These are phyloP conservation scores for Drosophila trapezifrons DNA, from an alignment of 1,140 invertebrate species.

Conservation along the genomic window DNA sequence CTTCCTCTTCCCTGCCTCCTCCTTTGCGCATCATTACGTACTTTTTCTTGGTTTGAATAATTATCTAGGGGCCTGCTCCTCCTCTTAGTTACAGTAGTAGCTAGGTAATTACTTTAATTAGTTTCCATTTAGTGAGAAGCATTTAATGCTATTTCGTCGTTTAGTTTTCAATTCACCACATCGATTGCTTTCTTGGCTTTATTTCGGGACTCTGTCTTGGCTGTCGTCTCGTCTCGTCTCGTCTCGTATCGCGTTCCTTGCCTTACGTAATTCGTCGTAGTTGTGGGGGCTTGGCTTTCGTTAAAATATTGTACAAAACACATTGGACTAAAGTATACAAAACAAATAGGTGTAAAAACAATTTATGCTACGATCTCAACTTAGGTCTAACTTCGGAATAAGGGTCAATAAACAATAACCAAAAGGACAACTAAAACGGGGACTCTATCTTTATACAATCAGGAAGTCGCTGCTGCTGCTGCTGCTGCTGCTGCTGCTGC, in stretches of 20 bases:
- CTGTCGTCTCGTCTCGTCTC: slow-evolving; percentile 9
- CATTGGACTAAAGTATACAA: slow-evolving; percentile 77
- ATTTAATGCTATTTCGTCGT: slow-evolving; percentile 80
- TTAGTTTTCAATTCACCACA: slow-evolving; percentile 68
- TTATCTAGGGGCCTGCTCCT: slow-evolving; percentile 60
- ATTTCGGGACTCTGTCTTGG: slow-evolving; percentile 27
- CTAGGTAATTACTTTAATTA: slow-evolving; percentile 68
- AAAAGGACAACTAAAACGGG: slow-evolving; percentile 45
- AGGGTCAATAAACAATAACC: slow-evolving; percentile 43
- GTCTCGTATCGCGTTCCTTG: slow-evolving; percentile 6
- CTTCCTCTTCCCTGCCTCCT: slow-evolving; percentile 7
- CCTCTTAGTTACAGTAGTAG: slow-evolving; percentile 66
- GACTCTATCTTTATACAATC: slow-evolving; percentile 59
- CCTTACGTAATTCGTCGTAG: slow-evolving; percentile 26
- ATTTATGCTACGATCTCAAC: slow-evolving; percentile 67
- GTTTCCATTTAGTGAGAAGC: slow-evolving; percentile 66
- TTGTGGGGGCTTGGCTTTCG: not conserved
- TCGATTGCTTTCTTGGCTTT: slow-evolving; percentile 72
- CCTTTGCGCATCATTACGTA: slow-evolving; percentile 46
- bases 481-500: slow-evolving; percentile 7
- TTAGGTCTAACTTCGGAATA: slow-evolving; percentile 55
- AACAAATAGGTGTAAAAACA: slow-evolving; percentile 54
- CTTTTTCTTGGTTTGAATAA: slow-evolving; percentile 54
- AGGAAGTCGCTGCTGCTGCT: slow-evolving; percentile 29
- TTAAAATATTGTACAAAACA: slow-evolving; percentile 67